Conservation (phyloP, 2,113 vertebrate genomes). For the Trogon melanurus region DNA sequence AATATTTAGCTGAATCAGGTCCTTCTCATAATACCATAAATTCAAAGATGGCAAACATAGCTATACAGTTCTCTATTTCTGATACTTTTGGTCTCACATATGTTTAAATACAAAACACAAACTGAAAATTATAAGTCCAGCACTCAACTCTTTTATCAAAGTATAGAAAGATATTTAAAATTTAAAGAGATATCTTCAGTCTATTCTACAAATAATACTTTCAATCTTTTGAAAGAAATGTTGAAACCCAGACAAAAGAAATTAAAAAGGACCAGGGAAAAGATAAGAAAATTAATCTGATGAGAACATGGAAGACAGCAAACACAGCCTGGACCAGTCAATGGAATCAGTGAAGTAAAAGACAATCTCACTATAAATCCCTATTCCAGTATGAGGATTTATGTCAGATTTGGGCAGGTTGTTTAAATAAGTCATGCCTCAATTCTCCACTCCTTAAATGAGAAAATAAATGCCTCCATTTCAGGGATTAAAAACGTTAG, state of each 20-base stretch:
- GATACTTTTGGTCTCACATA: background rate
- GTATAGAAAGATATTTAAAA: background rate
- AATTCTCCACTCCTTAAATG: background rate
- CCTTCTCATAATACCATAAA: background rate
- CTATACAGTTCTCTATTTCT: background rate
- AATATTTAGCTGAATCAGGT: background rate
- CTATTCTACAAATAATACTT: background rate
- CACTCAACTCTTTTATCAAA: background rate
- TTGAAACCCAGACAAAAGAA: background rate
- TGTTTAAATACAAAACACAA: background rate
- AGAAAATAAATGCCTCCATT: constrained; percentile 2
- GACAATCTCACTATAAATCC: constrained; percentile 7
- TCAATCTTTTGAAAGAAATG: background rate
- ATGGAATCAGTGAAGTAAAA: constrained; percentile 11
- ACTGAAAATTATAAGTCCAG: background rate
- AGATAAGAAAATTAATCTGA: constrained; percentile 21
- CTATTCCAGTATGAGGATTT: background rate
- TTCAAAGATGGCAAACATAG: background rate
- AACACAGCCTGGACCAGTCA: background rate
- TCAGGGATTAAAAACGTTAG: constrained; percentile 3
- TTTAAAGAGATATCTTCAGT: constrained; percentile 2
- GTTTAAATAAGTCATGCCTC: constrained; percentile 6
- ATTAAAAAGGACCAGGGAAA: background rate
- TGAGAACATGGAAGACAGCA: background rate
- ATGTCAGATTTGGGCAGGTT: constrained; percentile 15